Percentiles rank a stretch among this genome's conserved stretches.
Conservation (phyloP, 2,113 vertebrate genomes). For the Cavia porcellus region DNA sequence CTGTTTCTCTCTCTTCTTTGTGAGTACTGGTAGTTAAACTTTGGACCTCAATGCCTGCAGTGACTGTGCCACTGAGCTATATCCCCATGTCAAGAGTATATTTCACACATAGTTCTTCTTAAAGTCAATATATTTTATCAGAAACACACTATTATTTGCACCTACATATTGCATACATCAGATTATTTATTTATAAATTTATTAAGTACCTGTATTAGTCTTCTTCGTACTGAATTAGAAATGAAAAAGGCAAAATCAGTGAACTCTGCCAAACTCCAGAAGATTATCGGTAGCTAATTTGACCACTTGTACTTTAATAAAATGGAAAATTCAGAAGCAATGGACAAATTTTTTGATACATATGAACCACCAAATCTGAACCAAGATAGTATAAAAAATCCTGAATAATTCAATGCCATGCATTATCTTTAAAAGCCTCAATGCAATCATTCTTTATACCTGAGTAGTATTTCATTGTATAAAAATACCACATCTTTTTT, state of each 20-base stretch:
- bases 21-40: too few relatives aligned
- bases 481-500: too few relatives aligned
- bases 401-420: background rate
- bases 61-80: too few relatives aligned
- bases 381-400: background rate
- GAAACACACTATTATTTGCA: background rate
- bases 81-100: background rate
- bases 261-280: background rate
- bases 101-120: background rate
- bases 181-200: background rate
- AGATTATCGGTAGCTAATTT: background rate
- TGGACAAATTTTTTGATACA: background rate
- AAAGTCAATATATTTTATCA: background rate
- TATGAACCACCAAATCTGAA: background rate
- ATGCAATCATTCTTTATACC: too few relatives aligned
- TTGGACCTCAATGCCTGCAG: too few relatives aligned
- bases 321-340: background rate
- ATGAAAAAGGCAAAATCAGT: background rate
- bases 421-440: too few relatives aligned
- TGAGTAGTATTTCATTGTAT: too few relatives aligned
- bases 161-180: background rate
- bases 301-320: background rate
- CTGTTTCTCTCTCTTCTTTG: too few relatives aligned
- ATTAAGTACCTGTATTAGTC: background rate
- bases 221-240: background rate